Percentiles rank a stretch among this genome's conserved stretches.
Conservation (phyloP, 2,113 vertebrate genomes). For the Benthochromis sp. region DNA sequence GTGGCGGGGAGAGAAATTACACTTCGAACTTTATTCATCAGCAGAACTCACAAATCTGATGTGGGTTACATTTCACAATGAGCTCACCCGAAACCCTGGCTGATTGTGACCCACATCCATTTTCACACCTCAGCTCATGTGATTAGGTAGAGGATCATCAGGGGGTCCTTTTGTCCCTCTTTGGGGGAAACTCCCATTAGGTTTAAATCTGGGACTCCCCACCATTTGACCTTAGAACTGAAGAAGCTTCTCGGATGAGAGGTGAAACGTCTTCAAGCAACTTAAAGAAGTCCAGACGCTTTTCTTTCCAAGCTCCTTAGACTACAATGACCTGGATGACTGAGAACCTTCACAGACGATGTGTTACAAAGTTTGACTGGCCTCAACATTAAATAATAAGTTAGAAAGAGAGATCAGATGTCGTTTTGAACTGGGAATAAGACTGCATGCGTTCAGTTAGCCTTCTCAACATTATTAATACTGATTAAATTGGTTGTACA, state of each 20-base stretch:
- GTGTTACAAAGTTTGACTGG: not conserved
- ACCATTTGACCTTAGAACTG: not conserved
- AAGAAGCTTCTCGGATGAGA: not conserved
- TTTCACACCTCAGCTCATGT: not conserved
- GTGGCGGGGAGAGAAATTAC: not conserved
- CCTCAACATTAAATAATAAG: not conserved
- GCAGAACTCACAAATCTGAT: not conserved
- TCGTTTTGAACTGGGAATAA: not conserved
- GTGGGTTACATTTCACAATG: not conserved
- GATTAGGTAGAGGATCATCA: not conserved
- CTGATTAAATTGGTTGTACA: not conserved
- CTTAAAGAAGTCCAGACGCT: accelerated
- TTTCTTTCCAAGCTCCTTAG: accelerated
- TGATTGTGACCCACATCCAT: not conserved
- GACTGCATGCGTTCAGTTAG: not conserved
- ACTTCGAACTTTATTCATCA: not conserved
- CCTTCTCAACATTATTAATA: not conserved
- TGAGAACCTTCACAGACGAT: not conserved
- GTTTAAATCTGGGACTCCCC: not conserved
- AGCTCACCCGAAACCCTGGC: not conserved
- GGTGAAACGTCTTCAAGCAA: accelerated
- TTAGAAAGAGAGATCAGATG: not conserved
- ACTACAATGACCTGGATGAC: not conserved
- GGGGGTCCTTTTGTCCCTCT: not conserved
- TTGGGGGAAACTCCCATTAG: accelerated